Conservation (phyloP, 2,888 invertebrate species). For the Ernsta delagoae region DNA sequence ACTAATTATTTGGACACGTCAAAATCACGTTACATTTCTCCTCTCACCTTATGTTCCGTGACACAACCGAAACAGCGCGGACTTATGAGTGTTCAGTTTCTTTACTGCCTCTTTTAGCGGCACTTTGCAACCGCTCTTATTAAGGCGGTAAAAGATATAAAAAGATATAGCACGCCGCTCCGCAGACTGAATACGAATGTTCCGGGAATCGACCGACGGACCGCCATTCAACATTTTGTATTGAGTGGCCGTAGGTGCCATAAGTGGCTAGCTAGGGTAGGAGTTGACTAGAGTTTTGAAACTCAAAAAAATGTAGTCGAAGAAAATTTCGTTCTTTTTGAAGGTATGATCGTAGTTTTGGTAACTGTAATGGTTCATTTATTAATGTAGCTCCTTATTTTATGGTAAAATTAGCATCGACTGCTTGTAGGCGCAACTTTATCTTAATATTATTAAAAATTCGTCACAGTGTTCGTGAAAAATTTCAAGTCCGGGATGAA, state of each 20-base stretch:
- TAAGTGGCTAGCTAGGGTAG: neutral
- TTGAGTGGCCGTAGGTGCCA: constrained; percentile 45
- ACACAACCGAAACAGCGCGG: constrained; percentile 41
- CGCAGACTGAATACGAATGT: constrained; percentile 74
- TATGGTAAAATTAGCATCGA: too few species aligned
- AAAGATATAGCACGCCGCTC: constrained; percentile 53
- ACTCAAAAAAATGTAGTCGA: neutral
- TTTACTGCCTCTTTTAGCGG: constrained; percentile 46
- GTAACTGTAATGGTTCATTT: too few species aligned
- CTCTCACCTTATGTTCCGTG: too few species aligned
- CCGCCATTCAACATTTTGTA: constrained; percentile 65
- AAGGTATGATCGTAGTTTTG: too few species aligned
- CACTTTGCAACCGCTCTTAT: constrained; percentile 72
- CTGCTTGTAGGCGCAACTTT: too few species aligned
- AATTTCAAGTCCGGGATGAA: too few species aligned
- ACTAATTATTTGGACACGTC: too few species aligned
- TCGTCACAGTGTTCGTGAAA: too few species aligned
- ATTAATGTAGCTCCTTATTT: too few species aligned
- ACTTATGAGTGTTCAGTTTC: constrained; percentile 19
- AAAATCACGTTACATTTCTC: too few species aligned
- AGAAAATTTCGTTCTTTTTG: too few species aligned
- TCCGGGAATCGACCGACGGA: constrained; percentile 62
- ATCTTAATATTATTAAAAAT: too few species aligned
- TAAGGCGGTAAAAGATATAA: constrained; percentile 77
- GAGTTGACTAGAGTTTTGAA: neutral